phyloP scores from a whole-genome alignment of 2,797 vertebrate genomes.

The Selene dorsalis region DNA sequence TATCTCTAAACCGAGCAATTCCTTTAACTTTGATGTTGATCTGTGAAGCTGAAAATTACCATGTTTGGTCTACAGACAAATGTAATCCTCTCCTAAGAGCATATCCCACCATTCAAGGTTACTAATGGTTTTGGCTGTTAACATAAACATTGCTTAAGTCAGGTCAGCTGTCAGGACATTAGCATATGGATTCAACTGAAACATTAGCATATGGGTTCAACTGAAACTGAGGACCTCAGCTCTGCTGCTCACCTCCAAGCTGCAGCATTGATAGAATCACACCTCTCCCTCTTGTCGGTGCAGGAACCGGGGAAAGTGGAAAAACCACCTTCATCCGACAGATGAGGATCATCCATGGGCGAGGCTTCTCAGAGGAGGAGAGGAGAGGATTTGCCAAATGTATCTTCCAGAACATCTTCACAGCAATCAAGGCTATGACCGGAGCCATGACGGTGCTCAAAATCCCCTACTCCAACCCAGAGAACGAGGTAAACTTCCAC shows the following conservation, averaged over 20 bases:
- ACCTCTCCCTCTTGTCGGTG: background rate
- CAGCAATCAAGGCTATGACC: conserved; percentile 82
- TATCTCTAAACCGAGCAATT: background rate
- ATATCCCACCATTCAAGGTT: background rate
- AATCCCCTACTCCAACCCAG: conserved; percentile 82
- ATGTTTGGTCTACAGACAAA: background rate
- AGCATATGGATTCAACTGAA: background rate
- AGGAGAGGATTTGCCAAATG: conserved; percentile 81
- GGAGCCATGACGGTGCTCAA: conserved; percentile 80
- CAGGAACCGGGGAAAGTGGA: conserved; percentile 87
- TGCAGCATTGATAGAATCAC: background rate
- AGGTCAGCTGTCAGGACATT: too few species aligned
- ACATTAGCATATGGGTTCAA: background rate
- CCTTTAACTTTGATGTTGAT: background rate
- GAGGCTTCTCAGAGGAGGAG: conserved; percentile 85
- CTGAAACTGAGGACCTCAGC: background rate
- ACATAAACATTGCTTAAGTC: background rate
- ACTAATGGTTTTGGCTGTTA: too few species aligned
- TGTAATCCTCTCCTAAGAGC: background rate
- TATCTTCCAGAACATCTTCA: conserved; percentile 87
- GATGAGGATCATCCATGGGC: conserved; percentile 88
- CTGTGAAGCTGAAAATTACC: background rate
- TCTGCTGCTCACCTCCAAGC: background rate
- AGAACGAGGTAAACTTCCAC: conserved; percentile 80
- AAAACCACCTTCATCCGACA: conserved; percentile 89